Evolutionary conservation across 2,797 vertebrate genomes (phyloP), one percentile per base, ranked within the genome.

Genomic region (Streptopelia turtur): DNA sequence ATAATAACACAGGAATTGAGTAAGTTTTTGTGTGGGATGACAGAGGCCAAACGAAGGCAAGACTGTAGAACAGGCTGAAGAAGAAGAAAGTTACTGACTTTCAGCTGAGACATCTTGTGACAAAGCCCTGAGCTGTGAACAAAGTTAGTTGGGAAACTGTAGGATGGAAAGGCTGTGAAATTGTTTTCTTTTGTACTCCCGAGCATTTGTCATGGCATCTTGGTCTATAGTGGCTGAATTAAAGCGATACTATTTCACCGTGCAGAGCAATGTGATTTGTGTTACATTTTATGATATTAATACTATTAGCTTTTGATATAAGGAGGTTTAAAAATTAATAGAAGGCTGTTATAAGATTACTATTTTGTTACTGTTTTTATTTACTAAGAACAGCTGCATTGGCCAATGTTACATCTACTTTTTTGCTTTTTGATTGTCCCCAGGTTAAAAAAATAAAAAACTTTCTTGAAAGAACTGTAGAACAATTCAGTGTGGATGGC

Each of bases 391-490:
- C 74, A 95, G 87, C 89, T 86, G 72, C 88, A 84, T 60, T 94
- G 94, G 92, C 86, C 90, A 77, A 85, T 77, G 75, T 91, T 94
- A 95, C 79, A 95, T 89, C 80, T 94, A 94, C 92, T 94, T 91
- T 83, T 64, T 52, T 37, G 21, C 4, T 69, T 83, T 83, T 2
- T 0, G 49, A 83, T 72, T 72, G 87, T 94, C 79, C 92, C 92
- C 83, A 87, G 52, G 80, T 91, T 41, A 75, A 80, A 87, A 89
- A 18, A 30, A 13, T 3, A 25, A 63, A 76, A 76, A 66, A 83
- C 39, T 83, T 89, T 33, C 50, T 95, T 78, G 74, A 95, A 85
- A 85, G 81, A 80, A 93, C 9, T 53, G 88, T 33, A 16, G 39
- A 72, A 90, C 37, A 20, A 90, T 87, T 95, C 55, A 81, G 86